Conservation (phyloP, 2,113 vertebrate genomes). For the Delphinapterus leucas region DNA sequence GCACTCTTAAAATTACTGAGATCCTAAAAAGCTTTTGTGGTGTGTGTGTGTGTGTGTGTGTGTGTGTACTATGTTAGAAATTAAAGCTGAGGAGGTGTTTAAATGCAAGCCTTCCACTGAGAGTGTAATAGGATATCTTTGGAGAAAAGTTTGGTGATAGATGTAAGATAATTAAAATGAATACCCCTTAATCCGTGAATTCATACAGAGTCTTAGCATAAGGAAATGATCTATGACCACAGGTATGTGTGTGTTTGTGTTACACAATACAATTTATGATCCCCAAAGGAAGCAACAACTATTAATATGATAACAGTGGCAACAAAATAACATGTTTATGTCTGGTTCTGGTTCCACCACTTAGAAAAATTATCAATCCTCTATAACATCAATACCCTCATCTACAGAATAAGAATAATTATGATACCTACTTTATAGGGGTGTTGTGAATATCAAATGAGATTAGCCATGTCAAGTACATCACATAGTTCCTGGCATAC, state of each 20-base stretch:
- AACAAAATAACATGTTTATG: background rate
- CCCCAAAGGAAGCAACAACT: background rate
- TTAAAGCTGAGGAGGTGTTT: background rate
- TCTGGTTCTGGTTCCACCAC: background rate
- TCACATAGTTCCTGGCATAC: background rate
- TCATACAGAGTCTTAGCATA: background rate
- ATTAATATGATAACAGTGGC: background rate
- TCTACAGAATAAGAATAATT: background rate
- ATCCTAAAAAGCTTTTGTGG: background rate
- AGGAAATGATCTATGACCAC: background rate
- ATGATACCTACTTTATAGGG: background rate
- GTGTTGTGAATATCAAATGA: background rate
- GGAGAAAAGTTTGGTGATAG: background rate
- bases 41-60: background rate
- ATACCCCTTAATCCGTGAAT: background rate
- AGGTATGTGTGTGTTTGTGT: background rate
- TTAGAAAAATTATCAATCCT: background rate
- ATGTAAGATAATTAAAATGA: background rate
- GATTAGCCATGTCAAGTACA: background rate
- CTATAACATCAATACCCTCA: background rate
- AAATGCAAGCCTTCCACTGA: background rate
- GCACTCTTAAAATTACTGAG: background rate
- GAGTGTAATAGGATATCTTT: background rate
- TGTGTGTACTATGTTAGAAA: background rate
- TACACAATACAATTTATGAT: background rate